Base-by-base conservation (phyloP, 2,797 vertebrate genomes). In the Semotilus atromaculatus region DNA sequence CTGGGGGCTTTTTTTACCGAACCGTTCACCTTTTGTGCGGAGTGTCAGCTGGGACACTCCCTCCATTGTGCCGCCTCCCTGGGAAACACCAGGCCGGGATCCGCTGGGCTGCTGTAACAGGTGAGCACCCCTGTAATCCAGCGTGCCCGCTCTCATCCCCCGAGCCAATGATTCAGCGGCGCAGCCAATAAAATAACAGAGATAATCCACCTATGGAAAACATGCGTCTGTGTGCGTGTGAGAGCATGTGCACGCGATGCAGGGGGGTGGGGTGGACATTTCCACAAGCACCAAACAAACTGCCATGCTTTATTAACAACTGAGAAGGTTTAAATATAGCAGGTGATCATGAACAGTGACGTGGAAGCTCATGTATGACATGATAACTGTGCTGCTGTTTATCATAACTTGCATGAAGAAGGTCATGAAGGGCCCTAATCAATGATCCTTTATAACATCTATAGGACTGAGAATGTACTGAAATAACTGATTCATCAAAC, bases 21-120 rank as follows among this genome's bases (percentile, higher is more conserved):
- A 78, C 72, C 67, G 78, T 80, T 77, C 86, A 90, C 89, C 90
- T 89, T 88, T 90, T 91, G 89, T 91, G 82, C 78, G 53, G 80
- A 64, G 86, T 91, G 89, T 90, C 90, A 91, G 89, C 86, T 88
- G 82, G 67, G 89, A 84, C 86, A 85, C 89, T 80, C 89, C 90
- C 90, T 88, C 90, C 80, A 89, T 92, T 91, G 90, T 90, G 84
- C 68, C 29, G 40, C 83, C 76, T 90, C 83, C 89, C 86, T 90
- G 90, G 89, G 90, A 92, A 91, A 88, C 70, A 86, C 74, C 48
- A 81, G 72, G 84, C 51, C 34, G 9, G 71, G 80, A 87, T 86
- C 76, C 80, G 81, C 58, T 38, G 66, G 79, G 85, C 84, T 81
- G 76, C 82, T 67, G 75, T 77, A 90, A 90, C 90, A 91, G 91